phyloP scores from a whole-genome alignment of 2,888 invertebrate genomes.

The Pegoplata infirma region DNA sequence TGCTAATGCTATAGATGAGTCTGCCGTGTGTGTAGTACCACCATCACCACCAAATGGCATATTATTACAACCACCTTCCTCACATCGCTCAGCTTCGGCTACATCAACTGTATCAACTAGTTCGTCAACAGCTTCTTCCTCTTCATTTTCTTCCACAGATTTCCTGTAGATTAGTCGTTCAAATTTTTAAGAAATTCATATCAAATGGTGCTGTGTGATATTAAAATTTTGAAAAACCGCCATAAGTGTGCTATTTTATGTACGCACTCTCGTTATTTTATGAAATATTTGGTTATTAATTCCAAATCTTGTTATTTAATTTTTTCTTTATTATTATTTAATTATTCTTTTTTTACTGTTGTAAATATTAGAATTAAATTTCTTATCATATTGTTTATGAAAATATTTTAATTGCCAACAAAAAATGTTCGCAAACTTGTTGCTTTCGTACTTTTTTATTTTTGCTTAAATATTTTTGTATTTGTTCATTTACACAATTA shows the following conservation, averaged over 20 bases:
- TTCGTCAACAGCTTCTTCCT: slow-evolving; percentile 58
- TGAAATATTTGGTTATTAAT: slow-evolving; percentile 27
- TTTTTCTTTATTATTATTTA: slow-evolving; percentile 18
- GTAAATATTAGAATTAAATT: slow-evolving; percentile 46
- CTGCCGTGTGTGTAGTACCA: slow-evolving; percentile 69
- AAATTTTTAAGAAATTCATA: not conserved
- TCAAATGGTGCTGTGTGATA: slow-evolving; percentile 56
- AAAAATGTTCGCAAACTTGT: slow-evolving; percentile 22
- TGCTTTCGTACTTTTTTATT: slow-evolving; percentile 27
- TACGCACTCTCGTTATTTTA: slow-evolving; percentile 36
- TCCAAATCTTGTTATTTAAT: slow-evolving; percentile 44
- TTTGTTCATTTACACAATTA: not conserved
- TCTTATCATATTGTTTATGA: not conserved
- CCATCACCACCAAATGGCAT: slow-evolving; percentile 66
- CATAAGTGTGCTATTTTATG: slow-evolving; percentile 42
- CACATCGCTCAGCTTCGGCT: slow-evolving; percentile 65
- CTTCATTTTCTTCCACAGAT: slow-evolving; percentile 61
- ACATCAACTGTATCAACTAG: slow-evolving; percentile 63
- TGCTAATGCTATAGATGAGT: slow-evolving; percentile 66
- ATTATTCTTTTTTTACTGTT: slow-evolving; percentile 3
- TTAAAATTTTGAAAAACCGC: slow-evolving; percentile 31
- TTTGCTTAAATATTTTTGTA: not conserved
- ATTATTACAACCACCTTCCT: slow-evolving; percentile 47
- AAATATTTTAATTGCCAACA: not conserved
- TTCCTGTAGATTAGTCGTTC: slow-evolving; percentile 48